Percentiles rank a stretch among this genome's conserved stretches.
phyloP scores from a whole-genome alignment of 2,888 invertebrate genomes.

The Drosophila lutescens region DNA sequence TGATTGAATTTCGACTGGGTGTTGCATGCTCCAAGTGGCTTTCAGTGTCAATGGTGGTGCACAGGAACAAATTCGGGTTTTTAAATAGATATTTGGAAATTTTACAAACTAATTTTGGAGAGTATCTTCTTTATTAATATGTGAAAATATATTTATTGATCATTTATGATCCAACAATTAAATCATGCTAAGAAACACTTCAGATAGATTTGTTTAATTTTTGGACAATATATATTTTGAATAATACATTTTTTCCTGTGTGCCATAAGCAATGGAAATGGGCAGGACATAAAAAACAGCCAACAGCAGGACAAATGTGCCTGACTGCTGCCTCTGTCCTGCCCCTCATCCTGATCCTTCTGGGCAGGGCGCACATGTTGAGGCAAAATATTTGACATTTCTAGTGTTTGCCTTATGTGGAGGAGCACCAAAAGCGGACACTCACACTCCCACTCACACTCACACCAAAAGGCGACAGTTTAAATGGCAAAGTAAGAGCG shows the following conservation, averaged over 20 bases:
- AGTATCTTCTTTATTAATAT: too few relatives aligned
- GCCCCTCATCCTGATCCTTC: slow-evolving; percentile 11
- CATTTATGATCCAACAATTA: too few relatives aligned
- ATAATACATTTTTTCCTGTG: slow-evolving; percentile 9
- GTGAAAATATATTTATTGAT: too few relatives aligned
- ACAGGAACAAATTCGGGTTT: not conserved
- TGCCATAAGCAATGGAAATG: slow-evolving; percentile 12
- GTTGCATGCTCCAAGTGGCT: slow-evolving; percentile 36
- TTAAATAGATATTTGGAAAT: too few relatives aligned
- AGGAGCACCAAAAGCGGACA: slow-evolving; percentile 22
- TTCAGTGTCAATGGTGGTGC: slow-evolving; percentile 1
- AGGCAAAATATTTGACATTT: slow-evolving; percentile 52
- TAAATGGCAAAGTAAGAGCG: slow-evolving; percentile 50
- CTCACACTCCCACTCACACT: slow-evolving; percentile 11
- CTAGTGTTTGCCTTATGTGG: slow-evolving; percentile 51
- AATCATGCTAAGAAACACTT: too few relatives aligned
- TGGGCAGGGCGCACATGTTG: slow-evolving; percentile 27
- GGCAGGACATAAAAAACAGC: slow-evolving; percentile 42
- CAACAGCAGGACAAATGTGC: slow-evolving; percentile 41
- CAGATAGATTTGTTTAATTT: too few relatives aligned
- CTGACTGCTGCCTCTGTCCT: slow-evolving; percentile 35
- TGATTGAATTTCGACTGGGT: slow-evolving; percentile 70
- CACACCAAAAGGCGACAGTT: slow-evolving; percentile 30
- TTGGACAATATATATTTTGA: too few relatives aligned
- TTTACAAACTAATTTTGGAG: too few relatives aligned